Evolutionary conservation across 2,797 vertebrate genomes (phyloP), one percentile per base, ranked within the genome.

Genomic region (Crenuchus spilurus): DNA sequence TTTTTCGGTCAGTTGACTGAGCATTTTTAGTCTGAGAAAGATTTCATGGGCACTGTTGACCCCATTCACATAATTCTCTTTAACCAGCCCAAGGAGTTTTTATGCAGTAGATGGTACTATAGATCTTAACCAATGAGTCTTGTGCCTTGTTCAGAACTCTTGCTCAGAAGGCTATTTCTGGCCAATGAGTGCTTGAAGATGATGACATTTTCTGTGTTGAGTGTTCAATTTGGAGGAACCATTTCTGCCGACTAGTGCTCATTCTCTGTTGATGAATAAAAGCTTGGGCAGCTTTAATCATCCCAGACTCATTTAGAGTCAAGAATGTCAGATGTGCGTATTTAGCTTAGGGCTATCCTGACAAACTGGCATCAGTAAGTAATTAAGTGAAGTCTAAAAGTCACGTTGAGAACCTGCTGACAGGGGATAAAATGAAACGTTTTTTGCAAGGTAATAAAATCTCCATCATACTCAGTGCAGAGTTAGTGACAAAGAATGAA

Each of bases 241-340:
- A 8, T 63, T 42, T 28, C 16, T 63, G 60, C 24, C 60, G n/a
- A 46, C 41, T 9, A 30, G 26, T 46, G 41, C 41, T 44, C 39
- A 30, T 48, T 64, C 22, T 64, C 62, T 28, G 41, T n/a, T 62
- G 60, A 63, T 44, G 24, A 48, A 31, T 46, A 64, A 46, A 64
- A 48, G 26, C 62, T 48, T 48, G 42, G 42, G 13, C n/a, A 64
- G 62, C 39, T 63, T 63, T 63, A 63, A 63, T 63, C 39, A 63
- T 42, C 31, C 60, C 24, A 42, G 44, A 16, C 28, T 64, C 62
- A 33, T 64, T 46, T 31, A 35, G 33, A 37, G 57, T 39, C 57
- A 60, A 7, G 62, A 33, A 46, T 64, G 62, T 46, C 42, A 64
- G 28, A 48, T 64, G 16, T 30, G n/a, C n/a, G 10, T 64, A 42